Base-by-base conservation (phyloP, 1,140 invertebrate genomes). In the Cyrtorhinus lividipennis region DNA sequence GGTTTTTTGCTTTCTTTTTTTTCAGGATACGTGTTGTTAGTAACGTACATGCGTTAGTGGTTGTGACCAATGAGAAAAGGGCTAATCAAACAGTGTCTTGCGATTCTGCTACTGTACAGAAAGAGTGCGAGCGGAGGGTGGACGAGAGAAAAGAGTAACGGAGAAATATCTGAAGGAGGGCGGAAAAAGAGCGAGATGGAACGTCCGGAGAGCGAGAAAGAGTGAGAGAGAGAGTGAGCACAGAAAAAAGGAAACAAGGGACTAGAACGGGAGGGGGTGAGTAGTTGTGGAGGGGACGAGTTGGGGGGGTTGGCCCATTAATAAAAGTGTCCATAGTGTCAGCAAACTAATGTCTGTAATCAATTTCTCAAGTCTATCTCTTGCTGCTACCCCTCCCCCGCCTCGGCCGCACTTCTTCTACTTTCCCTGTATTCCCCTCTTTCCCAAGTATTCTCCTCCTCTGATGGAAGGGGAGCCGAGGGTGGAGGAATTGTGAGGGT, bases 281-380 rank as follows among this genome's bases (percentile, higher is more conserved):
- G 60, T 44, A 57, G n/a, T n/a, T n/a, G n/a, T n/a, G 44, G 12
- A 45, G 25, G 62, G 23, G 18, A 57, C n/a, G n/a, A n/a, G n/a
- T n/a, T n/a, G n/a, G 61, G 59, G 61, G 65, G 65, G 64, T 62
- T 60, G 61, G 61, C 56, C 64, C 67, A 68, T 68, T 68, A 68
- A 68, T 68, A 68, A 68, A 68, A 68, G 66, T 68, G 67, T 68
- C 67, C 67, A 67, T 64, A 64, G 67, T 68, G 67, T 68, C 67
- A 68, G 67, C 57, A 65, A 65, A 68, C 66, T 68, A 68, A 68
- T 68, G 67, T 64, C 57, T 63, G 66, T 68, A 68, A 68, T 68
- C 67, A 68, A 68, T 68, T 68, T 68, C 67, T 68, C 62, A 64
- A 64, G 66, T 61, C 57, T 64, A 62, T 67, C 65, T 68, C 67